These are phyloP conservation scores for Yponomeuta malinellus DNA, from an alignment of 2,888 invertebrate genomes.

Conservation along the genomic window DNA sequence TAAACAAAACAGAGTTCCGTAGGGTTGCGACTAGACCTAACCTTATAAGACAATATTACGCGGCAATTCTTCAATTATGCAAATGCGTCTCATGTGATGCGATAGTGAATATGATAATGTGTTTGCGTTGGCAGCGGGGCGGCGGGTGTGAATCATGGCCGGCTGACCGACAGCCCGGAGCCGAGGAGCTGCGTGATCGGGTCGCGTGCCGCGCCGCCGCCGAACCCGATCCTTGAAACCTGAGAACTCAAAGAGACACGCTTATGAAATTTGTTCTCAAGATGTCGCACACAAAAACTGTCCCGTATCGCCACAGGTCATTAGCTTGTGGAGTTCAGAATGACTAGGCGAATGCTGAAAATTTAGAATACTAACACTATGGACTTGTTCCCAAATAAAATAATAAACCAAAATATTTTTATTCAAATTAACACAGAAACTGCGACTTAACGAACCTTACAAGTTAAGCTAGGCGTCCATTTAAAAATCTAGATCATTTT, in stretches of 20 bases:
- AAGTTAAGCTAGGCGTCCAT: no score
- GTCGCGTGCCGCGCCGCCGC: conserved; percentile 1
- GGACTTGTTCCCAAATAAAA: background rate
- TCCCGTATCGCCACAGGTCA: background rate
- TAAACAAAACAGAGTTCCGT: no score
- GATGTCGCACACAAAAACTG: background rate
- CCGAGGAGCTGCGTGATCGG: background rate
- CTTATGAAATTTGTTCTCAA: background rate
- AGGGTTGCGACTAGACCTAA: no score
- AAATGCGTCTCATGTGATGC: background rate
- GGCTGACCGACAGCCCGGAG: background rate
- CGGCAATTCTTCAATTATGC: no score
- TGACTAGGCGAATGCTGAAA: background rate
- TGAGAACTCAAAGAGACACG: background rate
- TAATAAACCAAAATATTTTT: no score
- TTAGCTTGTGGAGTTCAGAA: background rate
- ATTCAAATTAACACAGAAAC: no score
- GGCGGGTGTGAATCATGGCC: background rate
- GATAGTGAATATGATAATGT: background rate
- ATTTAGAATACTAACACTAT: background rate
- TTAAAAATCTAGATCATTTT: no score
- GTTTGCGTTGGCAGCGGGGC: background rate
- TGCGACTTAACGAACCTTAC: no score
- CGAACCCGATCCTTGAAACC: background rate
- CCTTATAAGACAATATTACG: no score